Evolutionary conservation across 30 jellyfish, hydroid and myxozoan genomes (phyloP).

Genomic region (Morbakka virulenta): DNA sequence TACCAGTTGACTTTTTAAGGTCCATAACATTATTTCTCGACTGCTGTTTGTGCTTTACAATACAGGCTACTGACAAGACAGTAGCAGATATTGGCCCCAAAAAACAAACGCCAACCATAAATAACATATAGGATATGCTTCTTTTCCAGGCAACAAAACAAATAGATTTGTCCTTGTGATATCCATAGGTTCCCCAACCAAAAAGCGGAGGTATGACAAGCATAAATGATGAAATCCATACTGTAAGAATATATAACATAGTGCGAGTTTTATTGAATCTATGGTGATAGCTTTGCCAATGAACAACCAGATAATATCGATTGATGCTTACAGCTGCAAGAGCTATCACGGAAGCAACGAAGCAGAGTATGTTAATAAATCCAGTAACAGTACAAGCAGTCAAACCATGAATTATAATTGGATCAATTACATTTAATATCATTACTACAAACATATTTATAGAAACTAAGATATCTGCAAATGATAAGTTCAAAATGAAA

Average conservation of each 20-base stretch:
- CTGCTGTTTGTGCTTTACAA: neutral
- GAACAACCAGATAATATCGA: slow-evolving; percentile 51
- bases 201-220: slow-evolving; percentile 51
- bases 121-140: slow-evolving; percentile 46
- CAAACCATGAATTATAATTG: neutral
- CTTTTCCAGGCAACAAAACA: slow-evolving; percentile 67
- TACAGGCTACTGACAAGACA: slow-evolving; percentile 18
- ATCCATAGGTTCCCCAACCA: slow-evolving; percentile 62
- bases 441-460: slow-evolving; percentile 20
- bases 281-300: slow-evolving; percentile 10
- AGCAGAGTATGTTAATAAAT: slow-evolving; percentile 45
- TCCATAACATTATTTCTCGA: neutral
- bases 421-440: neutral
- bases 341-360: slow-evolving; percentile 66
- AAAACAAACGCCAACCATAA: slow-evolving; percentile 61
- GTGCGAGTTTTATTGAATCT: slow-evolving; percentile 32
- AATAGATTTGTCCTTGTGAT: slow-evolving; percentile 30
- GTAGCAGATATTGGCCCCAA: slow-evolving; percentile 75
- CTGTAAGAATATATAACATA: slow-evolving; percentile 1
- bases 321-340: slow-evolving; percentile 64
- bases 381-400: slow-evolving; percentile 52
- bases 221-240: slow-evolving; percentile 41
- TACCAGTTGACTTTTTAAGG: no score
- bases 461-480: slow-evolving; percentile 64
- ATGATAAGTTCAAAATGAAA: slow-evolving; percentile 31